These are phyloP conservation scores for Vulpes ferrilata DNA, from an alignment of 2,113 vertebrate species.

Conservation along the genomic window DNA sequence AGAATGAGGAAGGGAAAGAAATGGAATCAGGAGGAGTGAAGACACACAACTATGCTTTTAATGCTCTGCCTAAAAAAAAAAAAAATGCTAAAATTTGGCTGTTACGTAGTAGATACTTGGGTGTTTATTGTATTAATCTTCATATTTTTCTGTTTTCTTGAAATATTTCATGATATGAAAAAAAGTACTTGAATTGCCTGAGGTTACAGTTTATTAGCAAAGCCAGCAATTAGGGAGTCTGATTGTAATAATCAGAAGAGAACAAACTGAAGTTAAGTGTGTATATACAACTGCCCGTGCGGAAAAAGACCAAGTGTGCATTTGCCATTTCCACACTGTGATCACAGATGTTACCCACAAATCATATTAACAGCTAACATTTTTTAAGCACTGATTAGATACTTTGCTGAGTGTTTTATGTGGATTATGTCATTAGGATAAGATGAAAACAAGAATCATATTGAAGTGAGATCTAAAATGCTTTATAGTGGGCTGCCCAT, in stretches of 20 bases:
- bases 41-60: neutral
- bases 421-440: neutral
- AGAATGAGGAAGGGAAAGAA: neutral
- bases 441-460: neutral
- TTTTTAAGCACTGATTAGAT: conserved; percentile 28
- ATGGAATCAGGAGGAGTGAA: neutral
- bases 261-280: neutral
- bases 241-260: neutral
- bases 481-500: neutral
- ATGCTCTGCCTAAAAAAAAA: neutral
- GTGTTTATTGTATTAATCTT: neutral
- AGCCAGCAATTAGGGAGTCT: neutral
- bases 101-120: neutral
- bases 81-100: neutral
- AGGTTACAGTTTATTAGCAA: neutral
- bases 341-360: neutral
- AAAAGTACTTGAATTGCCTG: neutral
- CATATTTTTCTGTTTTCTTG: neutral
- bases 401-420: neutral
- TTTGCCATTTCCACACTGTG: neutral
- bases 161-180: neutral
- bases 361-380: neutral
- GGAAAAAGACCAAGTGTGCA: neutral
- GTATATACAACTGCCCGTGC: neutral
- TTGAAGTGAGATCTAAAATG: conserved; percentile 9